These are phyloP conservation scores for Melanostigma gelatinosum DNA, from an alignment of 2,113 vertebrate genomes.

Conservation along the genomic window DNA sequence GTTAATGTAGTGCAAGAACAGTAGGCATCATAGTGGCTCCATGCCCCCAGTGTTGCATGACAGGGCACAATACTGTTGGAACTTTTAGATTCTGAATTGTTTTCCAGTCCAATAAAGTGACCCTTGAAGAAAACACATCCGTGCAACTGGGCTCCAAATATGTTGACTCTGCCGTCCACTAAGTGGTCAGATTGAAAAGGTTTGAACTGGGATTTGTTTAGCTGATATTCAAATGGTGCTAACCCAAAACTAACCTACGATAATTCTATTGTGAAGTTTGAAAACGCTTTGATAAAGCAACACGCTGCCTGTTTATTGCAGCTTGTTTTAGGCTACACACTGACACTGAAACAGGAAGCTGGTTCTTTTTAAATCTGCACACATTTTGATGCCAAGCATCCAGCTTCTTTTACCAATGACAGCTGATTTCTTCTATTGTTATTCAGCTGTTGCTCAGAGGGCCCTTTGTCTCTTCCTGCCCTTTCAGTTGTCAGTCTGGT, in stretches of 20 bases:
- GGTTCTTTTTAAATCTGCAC: neutral
- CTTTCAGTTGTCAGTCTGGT: conserved; percentile 1
- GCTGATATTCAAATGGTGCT: neutral
- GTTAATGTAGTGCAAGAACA: neutral
- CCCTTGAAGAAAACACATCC: neutral
- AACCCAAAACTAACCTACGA: neutral
- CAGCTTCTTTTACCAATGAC: neutral
- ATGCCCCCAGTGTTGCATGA: neutral
- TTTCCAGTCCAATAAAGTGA: neutral
- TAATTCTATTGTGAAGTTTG: neutral
- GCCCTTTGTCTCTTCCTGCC: neutral
- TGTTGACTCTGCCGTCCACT: neutral
- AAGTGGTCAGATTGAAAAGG: neutral
- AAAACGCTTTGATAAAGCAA: neutral
- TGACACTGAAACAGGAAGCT: neutral
- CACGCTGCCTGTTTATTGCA: neutral
- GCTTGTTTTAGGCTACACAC: neutral
- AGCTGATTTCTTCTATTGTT: neutral
- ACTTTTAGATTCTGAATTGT: neutral
- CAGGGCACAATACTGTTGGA: neutral
- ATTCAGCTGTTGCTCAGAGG: neutral
- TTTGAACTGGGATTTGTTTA: neutral
- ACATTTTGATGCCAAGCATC: neutral
- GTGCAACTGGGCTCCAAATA: neutral
- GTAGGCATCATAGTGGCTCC: neutral